Evolutionary conservation across 2,888 invertebrate genomes (phyloP).

Genomic region (Pollenia griseotomentosa): DNA sequence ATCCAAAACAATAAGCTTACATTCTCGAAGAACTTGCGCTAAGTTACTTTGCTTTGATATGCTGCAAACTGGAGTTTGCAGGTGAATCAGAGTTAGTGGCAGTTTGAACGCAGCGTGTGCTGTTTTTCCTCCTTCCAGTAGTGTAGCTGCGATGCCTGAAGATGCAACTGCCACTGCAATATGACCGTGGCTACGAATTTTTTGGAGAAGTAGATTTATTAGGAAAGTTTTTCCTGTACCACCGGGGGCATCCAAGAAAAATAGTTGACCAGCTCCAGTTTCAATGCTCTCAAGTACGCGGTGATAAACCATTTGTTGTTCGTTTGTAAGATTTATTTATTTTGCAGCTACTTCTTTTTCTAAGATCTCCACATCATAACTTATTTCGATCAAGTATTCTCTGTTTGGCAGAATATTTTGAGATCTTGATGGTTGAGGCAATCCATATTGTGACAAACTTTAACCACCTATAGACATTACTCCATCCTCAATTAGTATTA

Average conservation of each 20-base stretch:
- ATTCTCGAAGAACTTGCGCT: no score
- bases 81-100: no score
- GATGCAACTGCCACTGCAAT: not conserved
- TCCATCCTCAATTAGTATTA: conserved; percentile 33
- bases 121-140: not conserved
- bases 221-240: conserved; percentile 37
- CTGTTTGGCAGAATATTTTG: not conserved
- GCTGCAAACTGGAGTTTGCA: no score
- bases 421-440: conserved; percentile 20
- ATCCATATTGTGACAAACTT: not conserved
- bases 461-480: conserved; percentile 20
- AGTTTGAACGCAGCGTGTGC: conserved; percentile 19
- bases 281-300: not conserved
- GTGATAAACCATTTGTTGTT: conserved; percentile 49
- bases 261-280: conserved; percentile 7
- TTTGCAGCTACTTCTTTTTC: no score
- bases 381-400: conserved; percentile 7
- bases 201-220: conserved; percentile 21
- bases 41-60: no score
- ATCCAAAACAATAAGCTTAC: no score
- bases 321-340: conserved; percentile 22
- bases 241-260: conserved; percentile 51
- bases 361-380: no score
- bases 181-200: conserved; percentile 10
- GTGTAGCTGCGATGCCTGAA: conserved; percentile 9